phyloP scores from a whole-genome alignment of 1,140 invertebrate species.

The Psilanteris sp. region DNA sequence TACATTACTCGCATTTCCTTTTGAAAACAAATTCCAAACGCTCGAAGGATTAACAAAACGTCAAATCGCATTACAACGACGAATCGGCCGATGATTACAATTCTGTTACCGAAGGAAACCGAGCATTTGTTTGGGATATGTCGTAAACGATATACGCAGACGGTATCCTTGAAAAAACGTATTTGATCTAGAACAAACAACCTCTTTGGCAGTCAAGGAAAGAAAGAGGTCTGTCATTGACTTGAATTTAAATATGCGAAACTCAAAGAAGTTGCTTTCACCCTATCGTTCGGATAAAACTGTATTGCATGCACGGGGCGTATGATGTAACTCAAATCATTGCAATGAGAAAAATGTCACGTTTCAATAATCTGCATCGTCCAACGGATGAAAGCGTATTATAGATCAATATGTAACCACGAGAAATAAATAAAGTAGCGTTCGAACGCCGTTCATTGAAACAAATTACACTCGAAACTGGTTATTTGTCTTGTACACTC shows the following conservation, averaged over 20 bases:
- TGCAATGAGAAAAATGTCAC: no score
- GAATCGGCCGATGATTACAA: constrained; percentile 14
- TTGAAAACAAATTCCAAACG: constrained; percentile 16
- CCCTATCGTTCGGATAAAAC: no score
- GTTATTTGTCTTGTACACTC: no score
- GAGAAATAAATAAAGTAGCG: no score
- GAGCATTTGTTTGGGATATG: constrained; percentile 70
- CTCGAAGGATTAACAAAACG: constrained; percentile 26
- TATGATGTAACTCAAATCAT: no score
- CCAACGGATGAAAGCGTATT: no score
- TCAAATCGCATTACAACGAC: constrained; percentile 4
- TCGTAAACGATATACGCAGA: constrained; percentile 71
- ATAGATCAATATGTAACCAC: no score
- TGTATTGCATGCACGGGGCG: no score
- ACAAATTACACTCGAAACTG: no score
- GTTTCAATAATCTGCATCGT: no score
- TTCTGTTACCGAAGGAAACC: constrained; percentile 41
- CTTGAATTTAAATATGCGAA: not conserved
- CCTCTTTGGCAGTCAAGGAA: constrained; percentile 2
- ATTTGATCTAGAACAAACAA: constrained; percentile 24
- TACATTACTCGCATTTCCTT: constrained; percentile 46
- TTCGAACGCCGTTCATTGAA: no score
- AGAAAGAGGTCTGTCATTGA: not conserved
- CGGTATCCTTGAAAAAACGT: constrained; percentile 26
- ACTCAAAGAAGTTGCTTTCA: constrained; percentile 17